Evolutionary conservation across 1,140 invertebrate species (phyloP).

Genomic region (Scaptomyza graminum): DNA sequence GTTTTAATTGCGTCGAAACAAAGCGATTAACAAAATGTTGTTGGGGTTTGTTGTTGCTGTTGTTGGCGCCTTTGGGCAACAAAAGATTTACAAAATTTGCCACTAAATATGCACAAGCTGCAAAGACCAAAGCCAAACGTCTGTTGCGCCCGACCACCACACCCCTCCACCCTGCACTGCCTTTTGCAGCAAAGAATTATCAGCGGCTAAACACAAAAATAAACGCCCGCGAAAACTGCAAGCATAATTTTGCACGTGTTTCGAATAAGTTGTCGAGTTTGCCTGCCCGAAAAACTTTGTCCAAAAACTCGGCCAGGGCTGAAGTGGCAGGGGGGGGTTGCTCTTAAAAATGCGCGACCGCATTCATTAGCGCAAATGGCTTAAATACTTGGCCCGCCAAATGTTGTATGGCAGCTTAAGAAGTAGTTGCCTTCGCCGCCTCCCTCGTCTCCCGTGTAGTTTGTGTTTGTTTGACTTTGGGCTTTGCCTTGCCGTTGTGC

Average conservation of each 20-base stretch:
- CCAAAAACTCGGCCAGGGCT: neutral
- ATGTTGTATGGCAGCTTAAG: slow-evolving; percentile 70
- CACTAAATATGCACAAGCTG: slow-evolving; percentile 39
- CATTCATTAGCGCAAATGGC: slow-evolving; percentile 82
- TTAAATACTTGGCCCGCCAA: slow-evolving; percentile 75
- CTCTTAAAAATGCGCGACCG: slow-evolving; percentile 79
- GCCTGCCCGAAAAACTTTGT: slow-evolving; percentile 47
- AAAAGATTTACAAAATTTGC: slow-evolving; percentile 37
- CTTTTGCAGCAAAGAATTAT: slow-evolving; percentile 65
- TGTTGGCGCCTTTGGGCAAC: slow-evolving; percentile 5
- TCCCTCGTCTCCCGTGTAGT: slow-evolving; percentile 43
- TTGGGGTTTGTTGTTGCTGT: too few relatives aligned
- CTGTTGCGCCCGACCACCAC: too few relatives aligned
- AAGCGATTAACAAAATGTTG: slow-evolving; percentile 27
- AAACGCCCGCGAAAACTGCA: slow-evolving; percentile 43
- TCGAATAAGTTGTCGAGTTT: slow-evolving; percentile 65
- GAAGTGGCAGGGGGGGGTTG: neutral
- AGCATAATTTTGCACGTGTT: slow-evolving; percentile 80
- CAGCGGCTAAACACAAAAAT: slow-evolving; percentile 40
- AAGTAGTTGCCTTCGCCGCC: slow-evolving; percentile 5
- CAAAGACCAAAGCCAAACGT: too few relatives aligned
- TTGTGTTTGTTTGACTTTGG: slow-evolving; percentile 80
- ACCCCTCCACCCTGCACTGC: too few relatives aligned
- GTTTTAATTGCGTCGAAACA: slow-evolving; percentile 44
- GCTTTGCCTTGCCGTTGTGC: slow-evolving; percentile 42